These are phyloP conservation scores for Heliconius ismenius DNA, from an alignment of 2,888 invertebrate genomes.

Conservation along the genomic window DNA sequence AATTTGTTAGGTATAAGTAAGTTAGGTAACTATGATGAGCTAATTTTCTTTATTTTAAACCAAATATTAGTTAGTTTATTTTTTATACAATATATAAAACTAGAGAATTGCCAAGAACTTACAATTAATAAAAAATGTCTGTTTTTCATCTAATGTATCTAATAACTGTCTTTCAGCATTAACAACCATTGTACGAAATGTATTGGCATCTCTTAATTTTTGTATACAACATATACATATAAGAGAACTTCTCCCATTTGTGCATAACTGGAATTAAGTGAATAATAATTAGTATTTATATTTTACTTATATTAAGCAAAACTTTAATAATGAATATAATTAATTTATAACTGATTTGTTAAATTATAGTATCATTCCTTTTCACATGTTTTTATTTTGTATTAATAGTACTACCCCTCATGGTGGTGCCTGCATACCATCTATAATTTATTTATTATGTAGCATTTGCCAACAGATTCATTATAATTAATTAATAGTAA, in stretches of 20 bases:
- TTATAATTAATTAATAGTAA: too few relatives aligned
- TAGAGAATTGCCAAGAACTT: constrained; percentile 26
- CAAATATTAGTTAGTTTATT: neutral
- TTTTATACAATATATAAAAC: neutral
- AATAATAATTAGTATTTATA: neutral
- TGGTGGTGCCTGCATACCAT: too few relatives aligned
- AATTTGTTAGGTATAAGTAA: too few relatives aligned
- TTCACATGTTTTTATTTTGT: too few relatives aligned
- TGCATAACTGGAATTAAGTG: constrained; percentile 56
- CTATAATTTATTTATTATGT: too few relatives aligned
- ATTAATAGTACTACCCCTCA: too few relatives aligned
- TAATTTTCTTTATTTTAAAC: neutral
- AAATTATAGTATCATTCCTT: too few relatives aligned
- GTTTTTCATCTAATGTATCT: constrained; percentile 49
- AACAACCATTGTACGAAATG: constrained; percentile 59
- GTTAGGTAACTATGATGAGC: too few relatives aligned
- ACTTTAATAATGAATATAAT: too few relatives aligned
- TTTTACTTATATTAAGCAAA: too few relatives aligned
- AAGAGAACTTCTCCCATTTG: constrained; percentile 50
- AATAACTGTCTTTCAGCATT: constrained; percentile 57
- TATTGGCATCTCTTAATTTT: constrained; percentile 58
- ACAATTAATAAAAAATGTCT: constrained; percentile 60
- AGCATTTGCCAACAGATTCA: too few relatives aligned
- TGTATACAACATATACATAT: constrained; percentile 60
- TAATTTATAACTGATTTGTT: too few relatives aligned